A percentile compares a stretch with the other conserved stretches of the same genome.
These are phyloP conservation scores for Galendromus occidentalis DNA, from an alignment of 1,140 invertebrate species.

Conservation along the genomic window DNA sequence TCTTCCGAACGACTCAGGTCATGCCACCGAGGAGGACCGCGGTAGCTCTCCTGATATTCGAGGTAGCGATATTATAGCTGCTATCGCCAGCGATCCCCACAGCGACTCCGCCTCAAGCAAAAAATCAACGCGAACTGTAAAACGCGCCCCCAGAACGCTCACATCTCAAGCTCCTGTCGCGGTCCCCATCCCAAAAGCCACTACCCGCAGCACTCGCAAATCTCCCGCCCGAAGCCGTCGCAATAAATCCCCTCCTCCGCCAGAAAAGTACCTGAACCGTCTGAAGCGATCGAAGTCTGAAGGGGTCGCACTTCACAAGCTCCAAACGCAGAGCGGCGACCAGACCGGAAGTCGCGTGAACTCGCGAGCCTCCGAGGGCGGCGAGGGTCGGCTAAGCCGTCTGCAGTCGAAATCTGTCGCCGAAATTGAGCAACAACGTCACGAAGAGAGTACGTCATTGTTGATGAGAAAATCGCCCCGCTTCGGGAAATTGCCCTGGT, in stretches of 20 bases:
- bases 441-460: slow-evolving; percentile 9
- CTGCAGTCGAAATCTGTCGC: slow-evolving; percentile 4
- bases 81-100: neutral
- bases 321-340: neutral
- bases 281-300: slow-evolving; percentile 6
- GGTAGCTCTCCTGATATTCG: slow-evolving; percentile 11
- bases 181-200: neutral
- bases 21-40: slow-evolving; percentile 11
- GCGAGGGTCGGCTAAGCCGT: neutral
- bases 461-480: neutral
- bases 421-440: neutral
- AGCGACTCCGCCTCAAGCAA: slow-evolving; percentile 7
- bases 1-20: slow-evolving; percentile 8
- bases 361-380: slow-evolving; percentile 1
- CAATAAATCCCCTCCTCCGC: slow-evolving; percentile 1
- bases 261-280: slow-evolving; percentile 7
- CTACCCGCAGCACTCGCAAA: slow-evolving; percentile 1
- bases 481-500: no score
- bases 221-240: slow-evolving; percentile 5
- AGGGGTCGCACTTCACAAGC: neutral
- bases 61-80: neutral
- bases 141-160: neutral
- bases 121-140: neutral
- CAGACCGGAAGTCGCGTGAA: neutral
- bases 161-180: neutral